Conservation (phyloP, 2,113 vertebrate species). For the Craseonycteris thonglongyai region DNA sequence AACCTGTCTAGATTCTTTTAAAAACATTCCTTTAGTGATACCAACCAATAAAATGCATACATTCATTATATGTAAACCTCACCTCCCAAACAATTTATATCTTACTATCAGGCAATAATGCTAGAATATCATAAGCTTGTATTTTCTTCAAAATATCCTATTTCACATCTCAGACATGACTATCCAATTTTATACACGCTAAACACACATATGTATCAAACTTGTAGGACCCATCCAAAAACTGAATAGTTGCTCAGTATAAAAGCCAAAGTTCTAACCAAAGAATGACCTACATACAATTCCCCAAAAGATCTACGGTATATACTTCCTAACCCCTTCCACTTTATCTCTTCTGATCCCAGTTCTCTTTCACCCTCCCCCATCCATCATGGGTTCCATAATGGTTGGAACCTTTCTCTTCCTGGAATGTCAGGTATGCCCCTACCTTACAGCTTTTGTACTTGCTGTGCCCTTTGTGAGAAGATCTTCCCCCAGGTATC, state of each 20-base stretch:
- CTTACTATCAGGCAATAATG: background rate
- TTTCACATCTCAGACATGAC: background rate
- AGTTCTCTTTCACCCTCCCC: background rate
- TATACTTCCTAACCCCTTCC: no score
- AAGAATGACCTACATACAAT: background rate
- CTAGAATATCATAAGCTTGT: background rate
- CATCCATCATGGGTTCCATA: background rate
- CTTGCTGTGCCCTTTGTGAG: background rate
- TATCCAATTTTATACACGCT: background rate
- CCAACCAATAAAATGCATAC: background rate
- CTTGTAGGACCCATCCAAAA: background rate
- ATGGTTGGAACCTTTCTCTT: background rate
- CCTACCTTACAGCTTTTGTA: background rate
- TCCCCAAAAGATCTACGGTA: background rate
- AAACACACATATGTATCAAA: background rate
- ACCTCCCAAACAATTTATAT: background rate
- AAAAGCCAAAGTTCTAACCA: background rate
- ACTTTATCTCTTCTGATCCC: background rate
- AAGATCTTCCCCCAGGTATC: background rate
- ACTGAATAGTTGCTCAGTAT: background rate
- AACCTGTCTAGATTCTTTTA: background rate
- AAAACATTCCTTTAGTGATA: background rate
- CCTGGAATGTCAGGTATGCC: background rate
- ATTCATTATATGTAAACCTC: background rate
- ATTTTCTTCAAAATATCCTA: background rate